Base-by-base conservation (phyloP, 2,113 vertebrate genomes). In the Microtus oregoni region DNA sequence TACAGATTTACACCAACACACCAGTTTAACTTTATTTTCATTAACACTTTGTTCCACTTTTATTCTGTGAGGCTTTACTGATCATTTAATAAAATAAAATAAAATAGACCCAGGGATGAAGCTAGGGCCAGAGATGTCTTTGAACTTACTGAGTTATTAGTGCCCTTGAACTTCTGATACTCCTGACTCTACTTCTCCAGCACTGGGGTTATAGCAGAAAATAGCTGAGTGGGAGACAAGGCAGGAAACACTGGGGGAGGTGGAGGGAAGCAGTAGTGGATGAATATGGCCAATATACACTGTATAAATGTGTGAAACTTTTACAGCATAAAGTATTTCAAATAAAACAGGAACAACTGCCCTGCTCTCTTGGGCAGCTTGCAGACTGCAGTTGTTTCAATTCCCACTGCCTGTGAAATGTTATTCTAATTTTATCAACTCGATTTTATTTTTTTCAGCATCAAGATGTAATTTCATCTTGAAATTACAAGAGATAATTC, bases 381-480 rank as follows among this genome's bases (percentile, higher is more conserved):
- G 2, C 30, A 58, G 76, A 68, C 67, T 7, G 78, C 0, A 2
- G 35, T 61, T 68, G 32, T 79, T 86, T 55, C 15, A 2, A 19
- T 75, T 86, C n/a, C 26, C 20, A 7, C 47, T 94, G 86, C 63
- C 52, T 15, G 22, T 85, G 63, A 68, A 94, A 72, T 90, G 78
- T 6, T 47, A 83, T 88, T 91, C 38, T 32, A 52, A 32, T 93
- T 86, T 91, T 94, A 96, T 92, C 90, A 67, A 28, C 30, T 91
- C 78, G 35, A 86, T 95, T 93, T 91, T 58, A 44, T 61, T 32
- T 87, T 47, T 95, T 95, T 52, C 22, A 93, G 94, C 68, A 83
- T 94, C 38, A 91, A 87, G 52, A 87, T 95, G 73, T 77, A 97
- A 95, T 93, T 96, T 65, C 78, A 96, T 94, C 82, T 94, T 94